Conservation (phyloP, 2,888 invertebrate species). For the Drosophila pseudotakahashii region DNA sequence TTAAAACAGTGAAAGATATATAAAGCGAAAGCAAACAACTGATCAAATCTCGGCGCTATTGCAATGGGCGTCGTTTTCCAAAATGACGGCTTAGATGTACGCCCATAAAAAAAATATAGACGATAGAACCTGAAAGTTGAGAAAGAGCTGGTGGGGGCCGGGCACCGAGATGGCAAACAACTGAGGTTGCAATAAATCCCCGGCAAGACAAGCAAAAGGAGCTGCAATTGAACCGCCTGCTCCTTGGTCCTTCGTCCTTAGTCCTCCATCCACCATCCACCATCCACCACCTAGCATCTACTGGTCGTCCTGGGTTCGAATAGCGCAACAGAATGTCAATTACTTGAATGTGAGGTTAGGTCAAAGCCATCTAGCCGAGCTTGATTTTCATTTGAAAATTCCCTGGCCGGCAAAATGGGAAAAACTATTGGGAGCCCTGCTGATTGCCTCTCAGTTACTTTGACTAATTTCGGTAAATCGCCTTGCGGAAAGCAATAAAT, state of each 20-base stretch:
- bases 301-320: constrained; percentile 35
- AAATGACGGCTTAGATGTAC: constrained; percentile 44
- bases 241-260: constrained; percentile 9
- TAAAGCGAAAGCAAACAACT: constrained; percentile 57
- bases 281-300: constrained; percentile 1
- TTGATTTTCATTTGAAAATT: constrained; percentile 41
- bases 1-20: constrained; percentile 52
- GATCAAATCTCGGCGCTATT: constrained; percentile 57
- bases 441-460: constrained; percentile 42
- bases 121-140: constrained; percentile 26
- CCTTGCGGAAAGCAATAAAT: constrained; percentile 61
- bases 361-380: constrained; percentile 40
- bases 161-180: constrained; percentile 43
- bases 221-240: constrained; percentile 46
- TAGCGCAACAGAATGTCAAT: constrained; percentile 55
- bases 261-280: too few species aligned
- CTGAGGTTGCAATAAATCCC: constrained; percentile 51
- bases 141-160: constrained; percentile 5
- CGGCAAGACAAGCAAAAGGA: constrained; percentile 44
- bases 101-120: constrained; percentile 39
- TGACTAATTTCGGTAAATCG: constrained; percentile 56
- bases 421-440: constrained; percentile 36
- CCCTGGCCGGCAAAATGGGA: constrained; percentile 8
- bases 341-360: constrained; percentile 51
- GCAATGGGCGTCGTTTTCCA: constrained; percentile 39